Evolutionary conservation across 2,888 invertebrate genomes (phyloP).

Genomic region (Anorthoa munda): DNA sequence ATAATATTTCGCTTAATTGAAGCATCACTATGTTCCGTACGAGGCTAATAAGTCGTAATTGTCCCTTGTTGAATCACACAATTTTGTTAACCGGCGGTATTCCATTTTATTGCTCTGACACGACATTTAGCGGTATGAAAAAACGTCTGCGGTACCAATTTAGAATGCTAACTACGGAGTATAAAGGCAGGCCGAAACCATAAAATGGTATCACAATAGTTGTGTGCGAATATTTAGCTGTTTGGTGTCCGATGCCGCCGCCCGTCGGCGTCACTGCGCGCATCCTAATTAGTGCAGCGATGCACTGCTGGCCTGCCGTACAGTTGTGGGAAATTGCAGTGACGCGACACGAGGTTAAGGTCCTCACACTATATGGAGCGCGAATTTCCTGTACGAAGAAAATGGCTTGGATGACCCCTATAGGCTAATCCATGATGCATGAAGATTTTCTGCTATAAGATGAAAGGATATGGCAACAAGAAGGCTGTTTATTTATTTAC

Average conservation of each 20-base stretch:
- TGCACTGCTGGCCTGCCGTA: constrained; percentile 77
- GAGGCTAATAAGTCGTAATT: constrained; percentile 76
- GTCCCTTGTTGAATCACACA: constrained; percentile 78
- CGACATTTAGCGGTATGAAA: constrained; percentile 89
- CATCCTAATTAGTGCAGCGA: constrained; percentile 87
- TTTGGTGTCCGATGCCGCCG: constrained; percentile 85
- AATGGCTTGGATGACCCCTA: background rate
- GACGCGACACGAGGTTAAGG: constrained; percentile 73
- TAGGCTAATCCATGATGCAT: background rate
- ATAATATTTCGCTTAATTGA: constrained; percentile 75
- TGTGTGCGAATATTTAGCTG: constrained; percentile 89
- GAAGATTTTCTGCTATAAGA: constrained; percentile 3
- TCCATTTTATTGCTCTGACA: constrained; percentile 85
- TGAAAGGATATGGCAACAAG: constrained; percentile 21
- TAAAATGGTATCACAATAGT: constrained; percentile 90
- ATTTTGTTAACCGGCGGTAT: constrained; percentile 75
- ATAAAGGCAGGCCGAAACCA: constrained; percentile 89
- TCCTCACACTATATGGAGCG: constrained; percentile 66
- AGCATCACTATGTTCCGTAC: constrained; percentile 72
- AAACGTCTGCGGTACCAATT: constrained; percentile 86
- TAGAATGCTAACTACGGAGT: constrained; percentile 88
- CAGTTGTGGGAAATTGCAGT: constrained; percentile 81
- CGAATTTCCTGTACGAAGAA: constrained; percentile 60
- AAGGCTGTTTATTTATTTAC: constrained; percentile 42
- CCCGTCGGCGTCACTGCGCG: constrained; percentile 78